Percentiles rank a stretch among this genome's conserved stretches.
Conservation (phyloP, 2,113 vertebrate genomes). For the Microcebus griseorufus region DNA sequence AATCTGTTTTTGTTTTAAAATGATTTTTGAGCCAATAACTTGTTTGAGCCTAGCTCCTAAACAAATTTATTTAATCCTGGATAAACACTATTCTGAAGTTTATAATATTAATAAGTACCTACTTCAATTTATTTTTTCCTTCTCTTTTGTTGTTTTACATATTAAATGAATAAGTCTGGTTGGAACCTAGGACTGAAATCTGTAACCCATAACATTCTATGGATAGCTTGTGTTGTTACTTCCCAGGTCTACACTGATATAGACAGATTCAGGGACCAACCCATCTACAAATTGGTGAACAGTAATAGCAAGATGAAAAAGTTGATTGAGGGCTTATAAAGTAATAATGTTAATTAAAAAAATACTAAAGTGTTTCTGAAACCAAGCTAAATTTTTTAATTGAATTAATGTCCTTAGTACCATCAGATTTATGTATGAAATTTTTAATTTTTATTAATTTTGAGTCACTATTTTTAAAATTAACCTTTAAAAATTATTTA, state of each 20-base stretch:
- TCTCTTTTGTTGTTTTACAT: not conserved
- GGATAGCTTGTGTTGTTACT: not conserved
- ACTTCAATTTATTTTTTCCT: not conserved
- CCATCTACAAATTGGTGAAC: not conserved
- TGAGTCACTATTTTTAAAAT: conserved; percentile 17
- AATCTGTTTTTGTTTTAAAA: conserved; percentile 24
- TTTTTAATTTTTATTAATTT: conserved; percentile 37
- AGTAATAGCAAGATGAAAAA: not conserved
- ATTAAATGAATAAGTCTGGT: not conserved
- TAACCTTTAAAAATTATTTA: conserved; percentile 12
- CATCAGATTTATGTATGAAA: not conserved
- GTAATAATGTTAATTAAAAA: not conserved
- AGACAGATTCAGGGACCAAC: not conserved
- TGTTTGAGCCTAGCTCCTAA: not conserved
- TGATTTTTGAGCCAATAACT: not conserved
- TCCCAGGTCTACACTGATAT: not conserved
- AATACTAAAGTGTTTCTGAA: not conserved
- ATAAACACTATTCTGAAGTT: not conserved
- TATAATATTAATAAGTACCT: not conserved
- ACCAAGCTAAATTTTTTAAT: not conserved
- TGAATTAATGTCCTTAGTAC: not conserved
- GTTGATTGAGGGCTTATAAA: not conserved
- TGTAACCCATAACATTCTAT: not conserved
- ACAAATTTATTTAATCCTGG: not conserved
- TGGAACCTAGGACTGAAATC: not conserved